Percentiles rank a stretch among this genome's conserved stretches.
Evolutionary conservation across 2,113 vertebrate species (phyloP).

Genomic region (Athene noctua): DNA sequence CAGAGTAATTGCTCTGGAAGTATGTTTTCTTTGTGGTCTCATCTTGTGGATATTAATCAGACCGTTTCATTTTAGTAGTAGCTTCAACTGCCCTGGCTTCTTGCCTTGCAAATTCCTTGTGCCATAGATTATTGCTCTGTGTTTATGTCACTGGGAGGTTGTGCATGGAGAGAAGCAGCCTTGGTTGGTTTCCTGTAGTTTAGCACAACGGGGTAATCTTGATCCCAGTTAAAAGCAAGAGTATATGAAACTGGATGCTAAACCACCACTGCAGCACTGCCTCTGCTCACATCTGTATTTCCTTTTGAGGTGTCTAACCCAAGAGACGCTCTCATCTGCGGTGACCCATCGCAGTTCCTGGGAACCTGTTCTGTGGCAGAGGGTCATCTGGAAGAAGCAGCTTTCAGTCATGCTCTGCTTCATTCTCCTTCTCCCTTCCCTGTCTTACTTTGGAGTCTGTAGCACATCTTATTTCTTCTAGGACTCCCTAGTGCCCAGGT

Average conservation of each 20-base stretch:
- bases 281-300: not conserved
- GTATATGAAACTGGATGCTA: not conserved
- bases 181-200: not conserved
- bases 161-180: not conserved
- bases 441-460: not conserved
- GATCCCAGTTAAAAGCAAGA: not conserved
- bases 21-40: not conserved
- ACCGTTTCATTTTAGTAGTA: not conserved
- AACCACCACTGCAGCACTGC: not conserved
- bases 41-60: not conserved
- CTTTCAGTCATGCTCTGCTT: not conserved
- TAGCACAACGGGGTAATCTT: not conserved
- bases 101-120: not conserved
- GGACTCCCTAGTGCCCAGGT: not conserved
- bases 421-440: not conserved
- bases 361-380: not conserved
- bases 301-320: not conserved
- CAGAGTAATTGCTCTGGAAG: not conserved
- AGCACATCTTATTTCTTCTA: not conserved
- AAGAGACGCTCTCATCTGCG: not conserved
- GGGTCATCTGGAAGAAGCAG: not conserved
- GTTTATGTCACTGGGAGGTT: not conserved
- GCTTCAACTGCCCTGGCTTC: not conserved
- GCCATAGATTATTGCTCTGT: not conserved
- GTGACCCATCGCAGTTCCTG: fast-evolving